Base-by-base conservation (phyloP, 2,888 invertebrate species). In the Abrostola triplasia region DNA sequence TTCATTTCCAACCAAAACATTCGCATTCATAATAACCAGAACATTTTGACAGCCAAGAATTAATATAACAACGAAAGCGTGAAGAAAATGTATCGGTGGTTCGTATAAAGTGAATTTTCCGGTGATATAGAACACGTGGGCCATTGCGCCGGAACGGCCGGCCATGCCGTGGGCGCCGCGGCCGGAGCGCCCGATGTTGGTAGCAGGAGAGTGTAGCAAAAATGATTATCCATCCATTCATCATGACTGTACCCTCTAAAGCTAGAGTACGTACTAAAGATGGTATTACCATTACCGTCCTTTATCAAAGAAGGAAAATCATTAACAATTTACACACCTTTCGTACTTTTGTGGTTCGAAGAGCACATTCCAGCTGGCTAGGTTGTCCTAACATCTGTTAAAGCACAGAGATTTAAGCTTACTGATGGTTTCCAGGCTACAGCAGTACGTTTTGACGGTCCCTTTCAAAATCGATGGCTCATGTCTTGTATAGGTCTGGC, bases 71-170 rank as follows among this genome's bases (percentile, higher is more conserved):
- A 13, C 41, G 64, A 56, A 63, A 58, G 56, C 49, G 54, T 67
- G 52, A 69, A 82, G 59, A 66, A 69, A 79, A 76, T 73, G 67
- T 68, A 76, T 75, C 58, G 70, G 70, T 66, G 69, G 65, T 24
- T 85, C 83, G 82, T 48, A 70, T 77, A 89, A 86, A 88, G 76
- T 89, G 87, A 88, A 91, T 91, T 91, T 90, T 88, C 88, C 89
- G 89, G 91, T 88, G 76, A 86, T 92, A 87, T 89, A 86, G 85
- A 84, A 78, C 76, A 77, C 82, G 80, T 82, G 89, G 86, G 74
- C 88, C 89, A 89, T 92, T 91, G 84, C 86, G 77, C 80, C 80
- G 81, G 80, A 90, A 89, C 83, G 86, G 82, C 78, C 73, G 81
- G 67, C 59, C 64, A 59, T 75, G 62, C 63, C 61, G 60, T 55